Evolutionary conservation across 92 coral and sea anemone genomes (phyloP).

Genomic region (Epizoanthus scotinus): DNA sequence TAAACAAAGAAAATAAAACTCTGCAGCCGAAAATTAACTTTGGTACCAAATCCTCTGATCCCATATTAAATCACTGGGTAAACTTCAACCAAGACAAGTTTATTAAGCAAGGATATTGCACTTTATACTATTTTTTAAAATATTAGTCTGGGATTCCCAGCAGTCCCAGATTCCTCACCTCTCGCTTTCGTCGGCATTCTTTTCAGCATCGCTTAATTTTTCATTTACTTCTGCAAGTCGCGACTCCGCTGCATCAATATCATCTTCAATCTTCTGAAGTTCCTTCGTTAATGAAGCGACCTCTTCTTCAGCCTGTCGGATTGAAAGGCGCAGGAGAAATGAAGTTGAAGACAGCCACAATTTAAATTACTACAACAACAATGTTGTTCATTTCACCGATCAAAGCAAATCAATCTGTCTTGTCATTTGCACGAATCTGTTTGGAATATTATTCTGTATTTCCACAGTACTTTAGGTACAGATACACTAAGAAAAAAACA

Average conservation of each 20-base stretch:
- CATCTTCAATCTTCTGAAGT: conserved; percentile 90
- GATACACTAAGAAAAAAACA: neutral
- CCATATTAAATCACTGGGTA: neutral
- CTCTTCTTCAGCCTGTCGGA: conserved; percentile 83
- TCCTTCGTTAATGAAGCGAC: conserved; percentile 88
- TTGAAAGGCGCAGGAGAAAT: neutral
- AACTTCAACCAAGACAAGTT: neutral
- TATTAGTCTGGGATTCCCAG: neutral
- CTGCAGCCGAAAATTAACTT: neutral
- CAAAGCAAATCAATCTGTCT: conserved; percentile 18
- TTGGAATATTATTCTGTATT: neutral
- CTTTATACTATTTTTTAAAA: neutral
- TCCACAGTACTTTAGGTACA: conserved; percentile 1
- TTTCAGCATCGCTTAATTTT: conserved; percentile 82
- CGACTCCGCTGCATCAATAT: conserved; percentile 95
- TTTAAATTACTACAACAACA: too few species aligned
- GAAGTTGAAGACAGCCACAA: neutral
- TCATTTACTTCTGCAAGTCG: conserved; percentile 75
- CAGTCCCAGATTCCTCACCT: conserved; percentile 55
- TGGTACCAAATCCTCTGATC: neutral
- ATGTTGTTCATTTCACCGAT: conserved; percentile 35
- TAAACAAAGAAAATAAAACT: neutral
- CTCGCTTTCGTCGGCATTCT: conserved; percentile 98
- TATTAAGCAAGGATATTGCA: neutral
- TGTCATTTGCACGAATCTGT: conserved; percentile 21